These are phyloP conservation scores for Athalia rosae DNA, from an alignment of 2,888 invertebrate species.

Conservation along the genomic window DNA sequence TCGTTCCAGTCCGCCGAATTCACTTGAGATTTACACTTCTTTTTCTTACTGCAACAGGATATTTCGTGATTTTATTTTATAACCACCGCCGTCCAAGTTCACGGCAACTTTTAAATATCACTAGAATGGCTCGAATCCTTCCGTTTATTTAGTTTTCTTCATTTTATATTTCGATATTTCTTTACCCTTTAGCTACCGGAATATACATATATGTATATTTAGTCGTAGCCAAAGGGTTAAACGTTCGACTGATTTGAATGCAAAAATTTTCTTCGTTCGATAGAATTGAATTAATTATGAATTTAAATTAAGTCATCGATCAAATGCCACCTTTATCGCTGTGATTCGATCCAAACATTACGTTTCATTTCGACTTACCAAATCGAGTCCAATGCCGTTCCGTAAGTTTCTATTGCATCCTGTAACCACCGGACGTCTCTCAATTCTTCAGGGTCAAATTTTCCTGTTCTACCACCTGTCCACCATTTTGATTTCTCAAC, in stretches of 20 bases:
- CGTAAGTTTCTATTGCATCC: constrained; percentile 62
- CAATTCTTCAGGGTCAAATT: constrained; percentile 63
- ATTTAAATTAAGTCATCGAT: not conserved
- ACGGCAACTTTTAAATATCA: too few species aligned
- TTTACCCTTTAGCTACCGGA: too few species aligned
- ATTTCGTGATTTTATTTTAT: too few species aligned
- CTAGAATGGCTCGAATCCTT: too few species aligned
- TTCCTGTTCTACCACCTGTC: constrained; percentile 56
- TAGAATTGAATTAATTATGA: too few species aligned
- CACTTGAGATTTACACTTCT: constrained; percentile 63
- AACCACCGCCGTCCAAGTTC: too few species aligned
- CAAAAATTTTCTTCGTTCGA: too few species aligned
- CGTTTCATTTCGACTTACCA: constrained; percentile 58
- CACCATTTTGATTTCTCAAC: constrained; percentile 66
- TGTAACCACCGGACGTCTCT: constrained; percentile 67
- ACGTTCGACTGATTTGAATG: too few species aligned
- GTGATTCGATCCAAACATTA: not conserved
- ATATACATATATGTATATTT: too few species aligned
- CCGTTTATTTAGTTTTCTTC: too few species aligned
- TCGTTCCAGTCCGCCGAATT: constrained; percentile 67
- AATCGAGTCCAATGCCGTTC: constrained; percentile 61
- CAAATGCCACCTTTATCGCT: not conserved
- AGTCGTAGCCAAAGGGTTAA: too few species aligned
- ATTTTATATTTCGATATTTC: too few species aligned
- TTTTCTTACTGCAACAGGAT: constrained; percentile 61